Evolutionary conservation across 2,113 vertebrate genomes (phyloP).

Genomic region (Oncorhynchus gorbuscha): DNA sequence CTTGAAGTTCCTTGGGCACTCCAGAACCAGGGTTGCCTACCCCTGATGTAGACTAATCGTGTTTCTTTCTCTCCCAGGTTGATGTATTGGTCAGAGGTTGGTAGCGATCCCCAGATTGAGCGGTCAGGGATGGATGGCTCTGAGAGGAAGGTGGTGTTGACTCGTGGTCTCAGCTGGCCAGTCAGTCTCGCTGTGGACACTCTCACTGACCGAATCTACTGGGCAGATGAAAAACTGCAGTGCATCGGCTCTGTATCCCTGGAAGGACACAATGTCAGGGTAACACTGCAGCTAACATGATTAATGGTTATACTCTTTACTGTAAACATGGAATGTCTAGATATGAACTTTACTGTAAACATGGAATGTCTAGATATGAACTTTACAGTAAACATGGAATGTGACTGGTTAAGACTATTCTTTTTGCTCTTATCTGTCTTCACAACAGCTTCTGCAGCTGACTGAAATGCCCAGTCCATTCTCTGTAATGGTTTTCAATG

Average conservation of each 20-base stretch:
- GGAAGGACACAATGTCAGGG: conserved; percentile 79
- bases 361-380: too few species aligned
- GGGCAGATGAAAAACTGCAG: conserved; percentile 86
- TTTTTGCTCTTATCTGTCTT: background rate
- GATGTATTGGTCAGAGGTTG: conserved; percentile 91
- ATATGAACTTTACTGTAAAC: too few species aligned
- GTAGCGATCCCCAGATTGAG: conserved; percentile 78
- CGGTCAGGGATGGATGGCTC: conserved; percentile 86
- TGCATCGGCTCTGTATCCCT: conserved; percentile 80
- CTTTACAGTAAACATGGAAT: too few species aligned
- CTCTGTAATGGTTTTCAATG: conserved; percentile 81
- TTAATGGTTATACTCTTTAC: background rate
- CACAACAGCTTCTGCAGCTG: conserved; percentile 79
- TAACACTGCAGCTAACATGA: conserved; percentile 35
- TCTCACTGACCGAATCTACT: conserved; percentile 81
- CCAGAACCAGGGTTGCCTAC: too few species aligned
- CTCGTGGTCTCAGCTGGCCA: conserved; percentile 78
- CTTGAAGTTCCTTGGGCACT: too few species aligned
- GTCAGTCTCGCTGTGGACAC: conserved; percentile 82
- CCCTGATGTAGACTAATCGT: background rate
- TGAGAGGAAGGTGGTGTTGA: conserved; percentile 71
- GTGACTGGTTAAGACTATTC: rapidly evolving
- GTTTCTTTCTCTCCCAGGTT: conserved; percentile 63
- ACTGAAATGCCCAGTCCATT: conserved; percentile 81
- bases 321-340: background rate